Evolutionary conservation across 2,113 vertebrate genomes (phyloP).

Genomic region (Progne subis): DNA sequence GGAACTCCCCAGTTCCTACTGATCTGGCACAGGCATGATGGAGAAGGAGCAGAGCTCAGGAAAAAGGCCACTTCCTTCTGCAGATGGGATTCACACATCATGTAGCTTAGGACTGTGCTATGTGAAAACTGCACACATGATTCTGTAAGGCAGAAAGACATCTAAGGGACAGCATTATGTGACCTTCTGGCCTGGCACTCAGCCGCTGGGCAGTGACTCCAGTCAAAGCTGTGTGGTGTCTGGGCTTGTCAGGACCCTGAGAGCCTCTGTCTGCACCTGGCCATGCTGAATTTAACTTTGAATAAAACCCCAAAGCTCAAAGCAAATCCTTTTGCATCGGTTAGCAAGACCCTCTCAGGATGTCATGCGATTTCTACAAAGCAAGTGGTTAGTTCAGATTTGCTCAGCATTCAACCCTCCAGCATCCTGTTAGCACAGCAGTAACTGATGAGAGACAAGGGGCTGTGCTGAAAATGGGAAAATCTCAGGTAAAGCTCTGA

Average conservation of each 20-base stretch:
- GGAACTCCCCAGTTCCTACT: neutral
- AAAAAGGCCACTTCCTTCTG: neutral
- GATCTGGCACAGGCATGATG: fast-evolving
- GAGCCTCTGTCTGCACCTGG: neutral
- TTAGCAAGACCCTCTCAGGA: neutral
- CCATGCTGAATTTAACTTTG: neutral
- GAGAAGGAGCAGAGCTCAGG: neutral
- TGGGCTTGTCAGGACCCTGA: neutral
- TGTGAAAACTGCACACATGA: neutral
- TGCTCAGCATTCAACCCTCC: neutral
- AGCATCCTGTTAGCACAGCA: neutral
- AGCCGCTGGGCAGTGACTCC: neutral
- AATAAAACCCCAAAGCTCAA: neutral
- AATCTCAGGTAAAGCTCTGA: neutral
- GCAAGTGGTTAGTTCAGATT: neutral
- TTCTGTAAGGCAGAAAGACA: neutral
- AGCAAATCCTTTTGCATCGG: neutral
- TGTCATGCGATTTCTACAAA: neutral
- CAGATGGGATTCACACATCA: neutral
- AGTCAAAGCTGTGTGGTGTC: neutral
- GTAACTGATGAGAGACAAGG: neutral
- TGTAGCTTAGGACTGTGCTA: neutral
- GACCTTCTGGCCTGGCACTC: neutral
- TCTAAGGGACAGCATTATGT: neutral
- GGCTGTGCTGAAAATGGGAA: neutral